Base-by-base conservation (phyloP, 2,888 invertebrate genomes). In the Aspidiotus rigidus region DNA sequence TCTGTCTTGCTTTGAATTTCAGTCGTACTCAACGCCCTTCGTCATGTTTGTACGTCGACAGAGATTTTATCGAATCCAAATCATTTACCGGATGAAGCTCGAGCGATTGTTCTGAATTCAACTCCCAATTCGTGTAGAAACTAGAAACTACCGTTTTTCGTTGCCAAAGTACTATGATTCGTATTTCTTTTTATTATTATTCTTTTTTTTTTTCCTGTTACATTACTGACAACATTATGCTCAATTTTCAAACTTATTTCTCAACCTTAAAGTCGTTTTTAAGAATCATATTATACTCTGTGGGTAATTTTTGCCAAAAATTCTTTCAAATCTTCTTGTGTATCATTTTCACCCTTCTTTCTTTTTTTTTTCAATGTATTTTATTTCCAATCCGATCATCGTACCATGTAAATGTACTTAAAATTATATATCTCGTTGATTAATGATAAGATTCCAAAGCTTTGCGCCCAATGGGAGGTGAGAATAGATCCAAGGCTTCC, bases 1-100 rank as follows among this genome's bases (percentile, higher is more conserved):
- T 5, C 53, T 40, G 11, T 7, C 28, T 63, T 63, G 42, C 9
- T 62, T 62, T 40, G 41, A 42, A n/a, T 59, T 67, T 56, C 80
- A 96, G 96, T 90, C 77, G 94, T 94, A 74, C 83, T 94, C 74
- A 93, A 92, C 80, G 93, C 96, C 62, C 81, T 97, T 74, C 86
- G 91, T 75, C 87, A 89, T 77, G 82, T 97, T 75, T 92, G 93
- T 79, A 95, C 92, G 74, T 88, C 88, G 72, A 97, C 97, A 62
- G 94, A 94, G 76, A 93, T 97, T 75, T 82, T 97, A 75, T 87
- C 92, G 59, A 89, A 90, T 77, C 96, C 96, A 11, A 87, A 87
- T 77, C 86, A 87, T 70, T 82, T 97, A 75, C 90, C 93, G 10
- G 92, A 94, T 71, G 95, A 97, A 82, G 93, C 93, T 17, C 85